Evolutionary conservation across 2,113 vertebrate species (phyloP).

Genomic region (Cynoglossus semilaevis): DNA sequence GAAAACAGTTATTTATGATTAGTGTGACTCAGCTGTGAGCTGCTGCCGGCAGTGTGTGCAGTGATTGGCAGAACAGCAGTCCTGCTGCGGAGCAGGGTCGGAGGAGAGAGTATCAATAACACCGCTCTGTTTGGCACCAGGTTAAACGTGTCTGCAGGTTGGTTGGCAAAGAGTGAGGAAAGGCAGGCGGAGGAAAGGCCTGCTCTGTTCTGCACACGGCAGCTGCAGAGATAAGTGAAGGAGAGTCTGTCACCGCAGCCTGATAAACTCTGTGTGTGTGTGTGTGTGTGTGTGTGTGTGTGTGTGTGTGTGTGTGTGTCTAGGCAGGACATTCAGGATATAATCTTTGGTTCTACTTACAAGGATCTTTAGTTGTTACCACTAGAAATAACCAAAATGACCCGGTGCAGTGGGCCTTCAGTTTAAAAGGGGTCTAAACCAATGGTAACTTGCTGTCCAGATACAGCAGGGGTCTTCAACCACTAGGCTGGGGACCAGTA

Average conservation of each 20-base stretch:
- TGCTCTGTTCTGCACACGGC: background rate
- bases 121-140: background rate
- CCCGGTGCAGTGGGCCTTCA: no score
- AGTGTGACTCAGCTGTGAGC: background rate
- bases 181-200: background rate
- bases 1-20: background rate
- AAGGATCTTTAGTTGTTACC: no score
- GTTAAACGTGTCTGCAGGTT: slow-evolving; percentile 17
- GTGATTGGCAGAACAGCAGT: background rate
- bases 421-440: no score
- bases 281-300: slow-evolving; percentile 6
- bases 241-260: background rate
- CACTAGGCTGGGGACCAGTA: no score
- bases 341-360: no score
- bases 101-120: slow-evolving; percentile 1
- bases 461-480: no score
- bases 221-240: slow-evolving; percentile 2
- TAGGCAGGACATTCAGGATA: no score
- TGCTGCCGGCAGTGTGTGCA: background rate
- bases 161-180: background rate
- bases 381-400: no score
- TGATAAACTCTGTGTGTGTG: slow-evolving; percentile 14
- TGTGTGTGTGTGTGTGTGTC: no score
- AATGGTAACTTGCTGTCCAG: no score
- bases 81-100: background rate